phyloP scores from a whole-genome alignment of 2,113 vertebrate genomes.

The Lamprologus lemairii region DNA sequence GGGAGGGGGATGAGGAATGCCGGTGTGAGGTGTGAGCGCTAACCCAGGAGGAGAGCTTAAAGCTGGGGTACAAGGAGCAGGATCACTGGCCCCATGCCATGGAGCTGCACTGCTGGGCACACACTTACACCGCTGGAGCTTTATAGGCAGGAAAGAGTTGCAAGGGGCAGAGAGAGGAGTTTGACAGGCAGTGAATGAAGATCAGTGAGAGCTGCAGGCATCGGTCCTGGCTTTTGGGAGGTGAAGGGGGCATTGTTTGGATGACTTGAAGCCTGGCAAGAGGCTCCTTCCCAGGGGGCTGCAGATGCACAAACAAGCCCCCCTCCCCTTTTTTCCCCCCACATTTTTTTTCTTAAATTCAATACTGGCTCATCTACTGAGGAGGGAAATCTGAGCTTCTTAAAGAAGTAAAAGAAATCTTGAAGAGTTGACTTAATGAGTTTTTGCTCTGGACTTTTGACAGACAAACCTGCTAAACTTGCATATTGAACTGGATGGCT shows the following conservation, averaged over 20 bases:
- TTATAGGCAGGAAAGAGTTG: conserved; percentile 28
- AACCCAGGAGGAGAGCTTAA: conserved; percentile 29
- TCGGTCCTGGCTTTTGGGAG: not conserved
- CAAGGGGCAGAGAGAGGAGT: conserved; percentile 13
- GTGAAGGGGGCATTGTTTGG: conserved; percentile 14
- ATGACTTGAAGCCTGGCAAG: conserved; percentile 2
- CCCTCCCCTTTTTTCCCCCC: not conserved
- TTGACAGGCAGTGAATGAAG: conserved; percentile 9
- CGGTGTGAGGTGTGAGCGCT: conserved; percentile 66
- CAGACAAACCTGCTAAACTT: not conserved
- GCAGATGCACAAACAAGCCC: conserved; percentile 24
- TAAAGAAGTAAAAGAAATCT: not conserved
- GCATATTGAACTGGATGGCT: not conserved
- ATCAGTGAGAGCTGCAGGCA: conserved; percentile 4
- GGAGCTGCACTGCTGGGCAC: conserved; percentile 53
- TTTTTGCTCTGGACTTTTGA: not conserved
- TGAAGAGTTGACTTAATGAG: not conserved
- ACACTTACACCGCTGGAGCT: not conserved
- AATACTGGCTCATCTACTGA: not conserved
- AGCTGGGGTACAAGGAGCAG: conserved; percentile 16
- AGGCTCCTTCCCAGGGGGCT: conserved; percentile 17
- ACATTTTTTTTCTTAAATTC: not conserved
- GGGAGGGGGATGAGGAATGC: conserved; percentile 70
- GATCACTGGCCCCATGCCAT: conserved; percentile 53
- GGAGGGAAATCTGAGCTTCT: not conserved